Evolutionary conservation across 2,797 vertebrate genomes (phyloP).

Genomic region (Luscinia megarhynchos): DNA sequence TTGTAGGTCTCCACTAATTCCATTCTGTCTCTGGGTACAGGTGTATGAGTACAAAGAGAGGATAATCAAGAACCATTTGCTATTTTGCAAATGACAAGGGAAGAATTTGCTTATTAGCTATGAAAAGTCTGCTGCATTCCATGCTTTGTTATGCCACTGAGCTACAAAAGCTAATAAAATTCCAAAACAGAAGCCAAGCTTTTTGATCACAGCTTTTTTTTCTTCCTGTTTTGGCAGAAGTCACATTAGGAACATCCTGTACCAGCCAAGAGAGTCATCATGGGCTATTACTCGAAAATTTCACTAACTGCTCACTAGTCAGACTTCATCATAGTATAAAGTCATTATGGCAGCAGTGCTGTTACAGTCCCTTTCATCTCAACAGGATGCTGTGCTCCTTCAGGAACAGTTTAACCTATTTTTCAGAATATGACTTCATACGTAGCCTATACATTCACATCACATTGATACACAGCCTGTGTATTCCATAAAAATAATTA

Average conservation of each 20-base stretch:
- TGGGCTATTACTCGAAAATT: constrained; percentile 26
- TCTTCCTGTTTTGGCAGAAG: constrained; percentile 62
- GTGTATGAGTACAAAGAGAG: neutral
- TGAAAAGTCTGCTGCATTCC: constrained; percentile 37
- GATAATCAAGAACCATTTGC: constrained; percentile 11
- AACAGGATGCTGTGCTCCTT: neutral
- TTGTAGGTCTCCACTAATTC: neutral
- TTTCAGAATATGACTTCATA: neutral
- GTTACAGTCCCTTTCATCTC: constrained; percentile 5
- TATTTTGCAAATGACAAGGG: neutral
- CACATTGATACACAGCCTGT: neutral
- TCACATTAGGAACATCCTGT: constrained; percentile 51
- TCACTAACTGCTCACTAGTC: constrained; percentile 14
- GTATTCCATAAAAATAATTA: neutral
- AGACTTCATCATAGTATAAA: neutral
- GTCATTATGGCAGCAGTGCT: neutral
- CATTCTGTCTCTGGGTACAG: neutral
- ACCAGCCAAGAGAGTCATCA: neutral
- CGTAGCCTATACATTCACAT: neutral
- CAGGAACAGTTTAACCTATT: neutral
- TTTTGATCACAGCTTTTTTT: constrained; percentile 44
- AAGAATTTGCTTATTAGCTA: constrained; percentile 44
- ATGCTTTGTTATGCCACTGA: constrained; percentile 28
- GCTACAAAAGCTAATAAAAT: constrained; percentile 47
- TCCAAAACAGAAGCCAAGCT: constrained; percentile 51